phyloP scores from a whole-genome alignment of 2,113 vertebrate species.

The Ciconia stormi region DNA sequence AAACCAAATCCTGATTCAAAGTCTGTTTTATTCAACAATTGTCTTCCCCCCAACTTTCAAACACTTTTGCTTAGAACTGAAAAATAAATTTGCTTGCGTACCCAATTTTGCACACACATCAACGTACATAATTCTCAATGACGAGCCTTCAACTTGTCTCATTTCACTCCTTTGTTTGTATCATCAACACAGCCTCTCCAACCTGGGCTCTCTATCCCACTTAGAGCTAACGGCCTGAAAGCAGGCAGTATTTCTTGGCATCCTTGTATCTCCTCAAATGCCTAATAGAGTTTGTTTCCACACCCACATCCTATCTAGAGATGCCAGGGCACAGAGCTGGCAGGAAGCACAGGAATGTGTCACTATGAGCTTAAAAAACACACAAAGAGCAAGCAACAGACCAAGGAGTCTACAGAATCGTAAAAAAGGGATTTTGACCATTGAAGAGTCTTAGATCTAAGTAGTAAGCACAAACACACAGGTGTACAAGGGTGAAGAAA shows the following conservation, averaged over 20 bases:
- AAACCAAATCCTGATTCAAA: rapidly evolving
- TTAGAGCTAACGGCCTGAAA: background rate
- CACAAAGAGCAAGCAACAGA: background rate
- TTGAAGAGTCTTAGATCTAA: rapidly evolving
- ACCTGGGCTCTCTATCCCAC: background rate
- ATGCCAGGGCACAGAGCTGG: background rate
- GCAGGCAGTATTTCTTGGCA: background rate
- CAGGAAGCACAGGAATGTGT: background rate
- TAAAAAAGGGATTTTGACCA: too few species aligned
- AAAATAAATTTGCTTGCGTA: rapidly evolving
- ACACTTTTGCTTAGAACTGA: background rate
- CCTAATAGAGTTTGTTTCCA: background rate
- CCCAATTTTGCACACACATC: background rate
- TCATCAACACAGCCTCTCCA: background rate
- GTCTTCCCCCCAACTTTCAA: background rate
- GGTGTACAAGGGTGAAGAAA: background rate
- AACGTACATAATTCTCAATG: rapidly evolving
- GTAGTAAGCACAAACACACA: background rate
- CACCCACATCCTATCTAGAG: background rate
- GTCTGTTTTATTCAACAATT: rapidly evolving
- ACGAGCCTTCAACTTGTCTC: background rate
- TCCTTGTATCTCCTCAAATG: background rate
- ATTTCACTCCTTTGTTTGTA: background rate
- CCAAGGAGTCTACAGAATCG: background rate
- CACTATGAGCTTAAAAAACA: background rate